Base-by-base conservation (phyloP, 2,797 vertebrate species). In the Ispidina lecontei region DNA sequence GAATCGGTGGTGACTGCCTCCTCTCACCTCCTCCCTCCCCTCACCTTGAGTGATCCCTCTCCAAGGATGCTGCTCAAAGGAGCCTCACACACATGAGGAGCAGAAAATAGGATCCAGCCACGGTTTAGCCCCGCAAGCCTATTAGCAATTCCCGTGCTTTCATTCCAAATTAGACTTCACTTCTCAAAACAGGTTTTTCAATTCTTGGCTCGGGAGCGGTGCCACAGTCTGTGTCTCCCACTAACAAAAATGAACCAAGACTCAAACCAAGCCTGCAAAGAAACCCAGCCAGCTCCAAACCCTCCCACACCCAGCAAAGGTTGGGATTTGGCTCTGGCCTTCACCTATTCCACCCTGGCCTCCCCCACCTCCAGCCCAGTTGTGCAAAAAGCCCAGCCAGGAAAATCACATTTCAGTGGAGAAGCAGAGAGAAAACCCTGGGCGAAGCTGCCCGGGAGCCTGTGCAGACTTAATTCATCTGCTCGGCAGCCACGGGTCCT, bases 391-490 rank as follows among this genome's bases (percentile, higher is more conserved):
- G 22, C 47, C 44, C 68, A 67, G 29, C 14, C 10, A 16, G n/a
- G 28, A 51, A 83, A 80, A 68, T 58, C 70, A 14, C 13, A 18
- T 49, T 78, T 65, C 62, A 70, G 47, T 18, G 0, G 2, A 71
- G 55, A 65, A 25, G 49, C 56, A 47, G 54, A 70, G n/a, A 37
- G n/a, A 51, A 89, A 93, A 25, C 46, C n/a, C 33, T 72, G 39
- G 7, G 3, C 2, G 0, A 68, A 63, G 55, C 56, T 7, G 65
- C 54, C 86, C 5, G 6, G 0, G 17, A 84, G 69, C 20, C 58
- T 37, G 6, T 6, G 15, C 67, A 84, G 86, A 90, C 60, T 94
- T 88, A 91, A 88, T 94, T 91, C 73, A 91, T 84, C 91, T 76
- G 84, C 87, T 87, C 12, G 0, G 91, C 80, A 54, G 91, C 17